Percentiles rank a stretch among this genome's conserved stretches.
phyloP scores from a whole-genome alignment of 2,888 invertebrate genomes.

The Bombyx huttoni region DNA sequence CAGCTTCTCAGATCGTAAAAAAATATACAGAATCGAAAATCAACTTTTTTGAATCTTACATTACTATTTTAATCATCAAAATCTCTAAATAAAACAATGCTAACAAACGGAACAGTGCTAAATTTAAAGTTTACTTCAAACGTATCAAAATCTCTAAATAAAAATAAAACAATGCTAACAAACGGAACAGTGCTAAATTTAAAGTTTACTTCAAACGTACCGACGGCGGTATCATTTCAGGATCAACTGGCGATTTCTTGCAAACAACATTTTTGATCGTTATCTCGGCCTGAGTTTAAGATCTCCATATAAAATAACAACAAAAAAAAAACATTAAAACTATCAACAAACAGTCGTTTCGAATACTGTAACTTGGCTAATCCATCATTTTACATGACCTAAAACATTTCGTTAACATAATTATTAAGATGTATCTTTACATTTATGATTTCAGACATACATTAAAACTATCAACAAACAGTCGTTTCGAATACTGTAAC shows the following conservation, averaged over 20 bases:
- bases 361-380: background rate
- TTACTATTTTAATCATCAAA: too few relatives aligned
- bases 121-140: slow-evolving; percentile 25
- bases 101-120: slow-evolving; percentile 42
- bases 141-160: slow-evolving; percentile 14
- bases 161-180: background rate
- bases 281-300: slow-evolving; percentile 33
- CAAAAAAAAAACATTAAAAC: background rate
- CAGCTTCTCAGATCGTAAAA: slow-evolving; percentile 22
- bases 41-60: too few relatives aligned
- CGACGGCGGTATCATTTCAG: slow-evolving; percentile 30
- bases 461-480: slow-evolving; percentile 1
- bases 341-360: background rate
- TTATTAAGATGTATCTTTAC: background rate
- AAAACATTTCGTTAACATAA: background rate
- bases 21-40: too few relatives aligned
- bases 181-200: slow-evolving; percentile 47
- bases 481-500: background rate
- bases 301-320: slow-evolving; percentile 20
- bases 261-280: slow-evolving; percentile 32
- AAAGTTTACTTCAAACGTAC: slow-evolving; percentile 27
- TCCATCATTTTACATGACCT: background rate
- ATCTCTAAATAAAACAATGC: background rate
- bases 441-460: background rate
- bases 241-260: slow-evolving; percentile 32